phyloP scores from a whole-genome alignment of 2,797 vertebrate genomes.

The Picus viridis region DNA sequence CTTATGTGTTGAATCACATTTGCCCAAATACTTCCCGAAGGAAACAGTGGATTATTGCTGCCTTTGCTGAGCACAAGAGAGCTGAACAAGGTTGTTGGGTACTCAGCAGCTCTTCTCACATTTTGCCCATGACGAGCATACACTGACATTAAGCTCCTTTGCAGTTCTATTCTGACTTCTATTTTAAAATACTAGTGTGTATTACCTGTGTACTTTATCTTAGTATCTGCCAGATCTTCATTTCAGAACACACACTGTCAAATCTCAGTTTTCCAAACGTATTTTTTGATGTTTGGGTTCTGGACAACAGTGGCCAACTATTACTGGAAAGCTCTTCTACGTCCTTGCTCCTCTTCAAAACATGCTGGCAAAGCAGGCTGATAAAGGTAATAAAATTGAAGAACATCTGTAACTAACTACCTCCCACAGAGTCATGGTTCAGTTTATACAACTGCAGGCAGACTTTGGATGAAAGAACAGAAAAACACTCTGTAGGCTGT shows the following conservation, averaged over 20 bases:
- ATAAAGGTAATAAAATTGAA: not conserved
- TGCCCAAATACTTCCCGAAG: not conserved
- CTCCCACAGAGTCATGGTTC: not conserved
- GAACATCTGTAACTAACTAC: not conserved
- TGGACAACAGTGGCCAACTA: not conserved
- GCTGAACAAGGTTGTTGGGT: not conserved
- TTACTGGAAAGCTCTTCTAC: not conserved
- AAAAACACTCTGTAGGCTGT: not conserved
- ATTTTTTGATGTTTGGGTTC: not conserved
- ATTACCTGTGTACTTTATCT: not conserved
- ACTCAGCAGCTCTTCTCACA: not conserved
- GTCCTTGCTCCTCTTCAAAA: not conserved
- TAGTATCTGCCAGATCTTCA: not conserved
- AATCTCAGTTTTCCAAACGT: not conserved
- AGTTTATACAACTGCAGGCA: not conserved
- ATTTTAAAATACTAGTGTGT: not conserved
- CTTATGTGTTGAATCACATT: not conserved
- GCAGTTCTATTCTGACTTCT: not conserved
- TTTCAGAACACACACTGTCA: not conserved
- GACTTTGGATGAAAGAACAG: not conserved
- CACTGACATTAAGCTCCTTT: not conserved
- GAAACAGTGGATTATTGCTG: not conserved
- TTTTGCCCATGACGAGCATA: not conserved
- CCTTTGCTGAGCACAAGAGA: not conserved
- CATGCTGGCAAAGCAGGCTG: not conserved